Conservation (phyloP, 2,797 vertebrate species). For the Trichosurus vulpecula region DNA sequence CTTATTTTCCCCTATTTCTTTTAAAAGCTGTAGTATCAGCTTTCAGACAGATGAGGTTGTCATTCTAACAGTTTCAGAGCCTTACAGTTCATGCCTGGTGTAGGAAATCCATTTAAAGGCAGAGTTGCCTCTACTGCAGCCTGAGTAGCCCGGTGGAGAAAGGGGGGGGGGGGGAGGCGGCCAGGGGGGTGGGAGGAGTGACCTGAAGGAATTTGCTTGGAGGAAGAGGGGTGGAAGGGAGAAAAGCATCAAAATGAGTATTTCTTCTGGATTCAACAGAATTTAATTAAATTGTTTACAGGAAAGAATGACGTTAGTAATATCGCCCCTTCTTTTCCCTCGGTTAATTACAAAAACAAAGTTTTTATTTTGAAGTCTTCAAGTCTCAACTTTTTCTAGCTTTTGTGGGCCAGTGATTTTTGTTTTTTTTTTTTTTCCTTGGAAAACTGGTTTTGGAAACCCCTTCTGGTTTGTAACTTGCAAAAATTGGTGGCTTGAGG, state of each 20-base stretch:
- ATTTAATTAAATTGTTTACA: constrained; percentile 87
- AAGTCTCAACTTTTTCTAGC: constrained; percentile 68
- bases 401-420: constrained; percentile 55
- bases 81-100: constrained; percentile 60
- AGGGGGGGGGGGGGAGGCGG: constrained; percentile 47
- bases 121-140: constrained; percentile 70
- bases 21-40: constrained; percentile 85
- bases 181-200: constrained; percentile 60
- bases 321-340: constrained; percentile 53
- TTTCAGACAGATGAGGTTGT: constrained; percentile 84
- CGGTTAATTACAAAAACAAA: constrained; percentile 78
- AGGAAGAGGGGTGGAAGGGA: constrained; percentile 49
- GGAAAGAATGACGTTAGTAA: constrained; percentile 84
- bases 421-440: constrained; percentile 30
- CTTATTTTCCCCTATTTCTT: constrained; percentile 84
- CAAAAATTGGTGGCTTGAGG: not conserved
- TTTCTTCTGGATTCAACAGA: constrained; percentile 85
- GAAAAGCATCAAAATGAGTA: constrained; percentile 80
- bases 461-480: constrained; percentile 53
- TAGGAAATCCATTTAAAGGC: constrained; percentile 74
- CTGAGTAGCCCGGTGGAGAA: constrained; percentile 13
- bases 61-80: constrained; percentile 77
- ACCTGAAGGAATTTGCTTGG: constrained; percentile 75
- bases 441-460: constrained; percentile 65
- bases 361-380: constrained; percentile 74